phyloP scores from a whole-genome alignment of 2,888 invertebrate species.

The Mamestra brassicae region DNA sequence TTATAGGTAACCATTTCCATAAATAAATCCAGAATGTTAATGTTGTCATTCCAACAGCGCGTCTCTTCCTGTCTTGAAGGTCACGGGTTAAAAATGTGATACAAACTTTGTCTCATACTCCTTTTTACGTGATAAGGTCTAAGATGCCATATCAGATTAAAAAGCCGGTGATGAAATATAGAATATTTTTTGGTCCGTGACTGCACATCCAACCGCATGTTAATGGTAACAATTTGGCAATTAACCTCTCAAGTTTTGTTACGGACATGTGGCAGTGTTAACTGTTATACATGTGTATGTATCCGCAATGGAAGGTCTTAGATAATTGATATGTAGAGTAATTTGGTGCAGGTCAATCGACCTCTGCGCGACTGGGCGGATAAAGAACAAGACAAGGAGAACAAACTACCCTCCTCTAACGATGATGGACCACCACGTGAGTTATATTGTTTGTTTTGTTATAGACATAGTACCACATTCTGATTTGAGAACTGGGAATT shows the following conservation, averaged over 20 bases:
- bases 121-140: background rate
- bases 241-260: background rate
- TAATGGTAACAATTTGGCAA: background rate
- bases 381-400: constrained; percentile 90
- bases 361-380: constrained; percentile 87
- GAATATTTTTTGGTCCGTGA: background rate
- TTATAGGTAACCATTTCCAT: background rate
- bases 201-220: background rate
- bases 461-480: too few species aligned
- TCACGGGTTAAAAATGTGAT: constrained; percentile 8
- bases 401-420: constrained; percentile 82
- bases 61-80: background rate
- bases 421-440: constrained; percentile 95
- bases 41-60: background rate
- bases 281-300: constrained; percentile 16
- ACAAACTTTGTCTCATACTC: background rate
- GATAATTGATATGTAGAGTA: constrained; percentile 59
- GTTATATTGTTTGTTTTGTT: constrained; percentile 70
- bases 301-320: constrained; percentile 51
- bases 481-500: background rate
- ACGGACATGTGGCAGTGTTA: background rate
- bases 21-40: background rate
- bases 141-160: background rate
- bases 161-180: too few species aligned
- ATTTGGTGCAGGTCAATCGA: constrained; percentile 85